phyloP scores from a whole-genome alignment of 2,888 invertebrate species.

The Piscicola geometra region DNA sequence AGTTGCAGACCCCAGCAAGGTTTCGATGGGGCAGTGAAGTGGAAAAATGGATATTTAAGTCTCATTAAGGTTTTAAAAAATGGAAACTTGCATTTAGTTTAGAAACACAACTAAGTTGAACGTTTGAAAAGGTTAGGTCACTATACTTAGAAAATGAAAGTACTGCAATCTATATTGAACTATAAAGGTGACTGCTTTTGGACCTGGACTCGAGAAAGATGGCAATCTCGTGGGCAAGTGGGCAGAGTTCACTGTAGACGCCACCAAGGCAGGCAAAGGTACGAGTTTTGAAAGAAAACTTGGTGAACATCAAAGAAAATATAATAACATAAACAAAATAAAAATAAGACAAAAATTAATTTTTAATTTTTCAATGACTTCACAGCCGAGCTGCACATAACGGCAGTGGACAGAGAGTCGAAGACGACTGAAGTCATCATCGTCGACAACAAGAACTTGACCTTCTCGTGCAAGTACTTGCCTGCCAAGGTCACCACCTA shows the following conservation, averaged over 20 bases:
- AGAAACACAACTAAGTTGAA: not conserved
- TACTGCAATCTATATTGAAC: not conserved
- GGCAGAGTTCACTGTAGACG: conserved; percentile 72
- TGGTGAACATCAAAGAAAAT: too few species aligned
- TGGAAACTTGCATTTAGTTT: too few species aligned
- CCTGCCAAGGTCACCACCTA: conserved; percentile 70
- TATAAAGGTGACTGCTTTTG: conserved; percentile 44
- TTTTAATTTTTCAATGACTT: too few species aligned
- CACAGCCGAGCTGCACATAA: conserved; percentile 28
- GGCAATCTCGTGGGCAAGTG: conserved; percentile 60
- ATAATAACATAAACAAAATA: too few species aligned
- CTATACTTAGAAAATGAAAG: not conserved
- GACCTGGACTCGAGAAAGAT: conserved; percentile 55
- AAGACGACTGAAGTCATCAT: conserved; percentile 53
- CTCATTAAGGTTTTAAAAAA: too few species aligned
- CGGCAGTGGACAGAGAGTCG: conserved; percentile 59
- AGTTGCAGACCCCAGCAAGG: conserved; percentile 40
- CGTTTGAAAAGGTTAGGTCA: not conserved
- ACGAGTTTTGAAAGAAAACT: too few species aligned
- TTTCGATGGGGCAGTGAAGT: not conserved
- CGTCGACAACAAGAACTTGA: conserved; percentile 54
- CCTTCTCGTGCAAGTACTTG: conserved; percentile 57
- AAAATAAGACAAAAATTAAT: too few species aligned
- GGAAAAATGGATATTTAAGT: not conserved
- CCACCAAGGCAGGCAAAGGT: conserved; percentile 65